Conservation (phyloP, 1,140 invertebrate genomes). For the Scaptomyza montana region DNA sequence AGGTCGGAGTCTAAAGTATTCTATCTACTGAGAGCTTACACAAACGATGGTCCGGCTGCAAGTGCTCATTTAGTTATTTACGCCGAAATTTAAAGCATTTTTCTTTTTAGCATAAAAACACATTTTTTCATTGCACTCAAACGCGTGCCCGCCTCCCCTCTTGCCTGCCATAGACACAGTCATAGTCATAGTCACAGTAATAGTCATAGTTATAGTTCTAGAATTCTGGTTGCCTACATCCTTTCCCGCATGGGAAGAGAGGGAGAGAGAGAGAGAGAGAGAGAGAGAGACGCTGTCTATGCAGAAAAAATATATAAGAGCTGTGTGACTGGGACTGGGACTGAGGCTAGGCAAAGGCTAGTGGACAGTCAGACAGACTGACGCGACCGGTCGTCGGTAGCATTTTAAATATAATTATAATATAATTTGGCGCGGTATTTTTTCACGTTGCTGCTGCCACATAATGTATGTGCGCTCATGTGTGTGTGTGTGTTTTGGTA, state of each 20-base stretch:
- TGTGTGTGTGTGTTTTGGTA: slow-evolving; percentile 37
- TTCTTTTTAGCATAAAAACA: slow-evolving; percentile 13
- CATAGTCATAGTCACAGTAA: neutral
- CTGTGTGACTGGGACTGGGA: neutral
- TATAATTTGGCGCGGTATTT: slow-evolving; percentile 78
- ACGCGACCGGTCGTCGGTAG: slow-evolving; percentile 45
- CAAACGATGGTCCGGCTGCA: slow-evolving; percentile 5
- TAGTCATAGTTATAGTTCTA: slow-evolving; percentile 40
- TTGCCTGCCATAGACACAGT: slow-evolving; percentile 15
- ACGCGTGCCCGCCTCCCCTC: neutral
- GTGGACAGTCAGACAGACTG: slow-evolving; percentile 30
- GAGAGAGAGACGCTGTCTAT: too few relatives aligned
- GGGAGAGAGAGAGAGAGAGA: too few relatives aligned
- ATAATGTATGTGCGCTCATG: slow-evolving; percentile 30
- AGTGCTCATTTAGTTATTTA: slow-evolving; percentile 44
- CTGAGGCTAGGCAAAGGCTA: neutral
- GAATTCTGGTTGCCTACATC: neutral
- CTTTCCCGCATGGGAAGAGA: too few relatives aligned
- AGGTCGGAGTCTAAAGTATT: too few relatives aligned
- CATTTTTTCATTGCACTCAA: slow-evolving; percentile 17
- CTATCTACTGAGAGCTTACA: slow-evolving; percentile 5
- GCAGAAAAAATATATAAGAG: neutral
- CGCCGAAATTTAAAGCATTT: slow-evolving; percentile 24
- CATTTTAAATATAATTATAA: slow-evolving; percentile 83
- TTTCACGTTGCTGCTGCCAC: slow-evolving; percentile 49